Conservation (phyloP, 1,140 invertebrate genomes). For the Caerostris darwini region DNA sequence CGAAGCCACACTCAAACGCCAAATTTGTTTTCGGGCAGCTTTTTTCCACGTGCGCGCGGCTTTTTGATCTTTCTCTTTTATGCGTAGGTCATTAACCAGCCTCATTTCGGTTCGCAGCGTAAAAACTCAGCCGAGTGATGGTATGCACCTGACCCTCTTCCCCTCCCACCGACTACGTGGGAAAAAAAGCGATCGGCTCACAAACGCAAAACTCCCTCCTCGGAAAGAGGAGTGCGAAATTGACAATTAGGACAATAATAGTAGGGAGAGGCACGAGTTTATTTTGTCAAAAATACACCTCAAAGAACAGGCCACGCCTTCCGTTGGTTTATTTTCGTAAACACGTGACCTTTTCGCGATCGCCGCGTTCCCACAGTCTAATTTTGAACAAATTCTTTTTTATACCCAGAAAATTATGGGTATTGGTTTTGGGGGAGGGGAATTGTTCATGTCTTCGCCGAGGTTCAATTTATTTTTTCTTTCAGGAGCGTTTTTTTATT, state of each 20-base stretch:
- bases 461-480: no score
- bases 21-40: background rate
- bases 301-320: no score
- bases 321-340: no score
- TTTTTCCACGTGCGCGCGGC: slow-evolving; percentile 19
- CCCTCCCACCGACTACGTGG: background rate
- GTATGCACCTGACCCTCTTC: background rate
- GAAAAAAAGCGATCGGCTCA: slow-evolving; percentile 4
- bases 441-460: no score
- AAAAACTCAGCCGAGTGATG: slow-evolving; percentile 31
- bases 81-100: slow-evolving; percentile 28
- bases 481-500: no score
- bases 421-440: no score
- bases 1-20: background rate
- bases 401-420: no score
- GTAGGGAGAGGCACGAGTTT: no score
- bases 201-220: background rate
- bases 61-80: slow-evolving; percentile 23
- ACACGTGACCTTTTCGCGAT: no score
- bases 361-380: no score
- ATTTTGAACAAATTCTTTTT: no score
- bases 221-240: background rate
- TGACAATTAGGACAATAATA: background rate
- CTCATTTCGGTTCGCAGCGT: slow-evolving; percentile 37
- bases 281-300: no score